phyloP scores from a whole-genome alignment of 2,113 vertebrate species.

The Salminus brasiliensis region DNA sequence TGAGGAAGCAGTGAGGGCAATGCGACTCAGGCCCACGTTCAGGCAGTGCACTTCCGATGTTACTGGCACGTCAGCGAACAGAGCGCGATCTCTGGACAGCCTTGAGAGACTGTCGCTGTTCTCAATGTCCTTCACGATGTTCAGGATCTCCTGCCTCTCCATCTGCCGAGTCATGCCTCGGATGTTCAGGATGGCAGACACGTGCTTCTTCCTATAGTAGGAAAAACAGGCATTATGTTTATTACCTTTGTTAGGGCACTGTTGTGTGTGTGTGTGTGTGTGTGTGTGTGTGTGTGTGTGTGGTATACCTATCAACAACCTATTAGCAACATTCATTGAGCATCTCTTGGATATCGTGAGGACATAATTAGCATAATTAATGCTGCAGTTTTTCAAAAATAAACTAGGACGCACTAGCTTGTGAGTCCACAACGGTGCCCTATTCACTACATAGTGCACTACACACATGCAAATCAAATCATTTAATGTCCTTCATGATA shows the following conservation, averaged over 20 bases:
- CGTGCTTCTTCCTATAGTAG: constrained; percentile 80
- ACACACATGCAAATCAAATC: no score
- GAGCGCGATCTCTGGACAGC: constrained; percentile 69
- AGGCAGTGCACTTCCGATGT: constrained; percentile 82
- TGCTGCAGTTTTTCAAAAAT: no score
- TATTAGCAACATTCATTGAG: no score
- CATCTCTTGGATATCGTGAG: no score
- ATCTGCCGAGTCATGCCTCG: constrained; percentile 78
- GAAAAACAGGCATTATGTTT: background rate
- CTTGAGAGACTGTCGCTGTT: constrained; percentile 55
- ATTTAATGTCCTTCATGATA: no score
- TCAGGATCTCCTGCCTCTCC: constrained; percentile 85
- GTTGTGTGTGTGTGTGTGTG: background rate
- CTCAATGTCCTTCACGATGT: constrained; percentile 83
- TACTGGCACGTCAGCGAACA: constrained; percentile 83
- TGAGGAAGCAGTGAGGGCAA: constrained; percentile 73
- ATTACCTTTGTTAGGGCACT: background rate
- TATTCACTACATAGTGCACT: no score
- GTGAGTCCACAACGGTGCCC: no score
- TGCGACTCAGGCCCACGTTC: constrained; percentile 74
- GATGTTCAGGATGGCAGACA: constrained; percentile 85
- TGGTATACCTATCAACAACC: background rate
- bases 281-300: background rate
- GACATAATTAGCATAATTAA: no score
- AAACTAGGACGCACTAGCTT: no score